Conservation (phyloP, 2,888 invertebrate genomes). For the Nomada fabriciana region DNA sequence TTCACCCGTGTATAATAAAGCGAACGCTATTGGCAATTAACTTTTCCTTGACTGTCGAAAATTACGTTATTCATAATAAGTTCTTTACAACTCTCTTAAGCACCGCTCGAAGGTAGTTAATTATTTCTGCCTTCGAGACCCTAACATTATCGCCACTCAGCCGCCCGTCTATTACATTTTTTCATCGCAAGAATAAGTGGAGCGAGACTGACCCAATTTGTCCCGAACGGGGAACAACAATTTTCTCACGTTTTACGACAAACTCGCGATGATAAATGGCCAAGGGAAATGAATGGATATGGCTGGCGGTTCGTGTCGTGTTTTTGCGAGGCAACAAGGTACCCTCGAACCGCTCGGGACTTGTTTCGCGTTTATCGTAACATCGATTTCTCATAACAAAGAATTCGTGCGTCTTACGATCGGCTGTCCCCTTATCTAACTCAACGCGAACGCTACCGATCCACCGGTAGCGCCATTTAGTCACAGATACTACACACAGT, state of each 20-base stretch:
- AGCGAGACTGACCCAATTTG: slow-evolving; percentile 61
- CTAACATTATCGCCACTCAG: slow-evolving; percentile 56
- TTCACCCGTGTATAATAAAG: slow-evolving; percentile 14
- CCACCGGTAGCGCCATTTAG: neutral
- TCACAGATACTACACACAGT: neutral
- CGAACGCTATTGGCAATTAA: slow-evolving; percentile 49
- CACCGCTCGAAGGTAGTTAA: slow-evolving; percentile 54
- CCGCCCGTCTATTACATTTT: slow-evolving; percentile 46
- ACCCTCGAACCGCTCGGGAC: neutral
- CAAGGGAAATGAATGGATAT: slow-evolving; percentile 37
- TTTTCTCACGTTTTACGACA: slow-evolving; percentile 67
- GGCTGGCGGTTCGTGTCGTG: slow-evolving; percentile 25
- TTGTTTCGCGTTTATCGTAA: slow-evolving; percentile 26
- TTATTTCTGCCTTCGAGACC: slow-evolving; percentile 55
- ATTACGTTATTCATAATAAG: slow-evolving; percentile 58
- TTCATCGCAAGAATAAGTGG: slow-evolving; percentile 50
- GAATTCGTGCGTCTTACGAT: neutral
- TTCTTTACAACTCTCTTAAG: slow-evolving; percentile 59
- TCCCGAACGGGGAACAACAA: slow-evolving; percentile 54
- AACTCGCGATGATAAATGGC: slow-evolving; percentile 54
- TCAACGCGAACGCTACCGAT: neutral
- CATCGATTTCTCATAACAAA: slow-evolving; percentile 33
- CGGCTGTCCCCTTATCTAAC: neutral
- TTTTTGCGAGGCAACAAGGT: slow-evolving; percentile 26
- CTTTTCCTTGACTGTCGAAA: slow-evolving; percentile 45